Base-by-base conservation (phyloP, 2,888 invertebrate genomes). In the Chrysomela aeneicollis region DNA sequence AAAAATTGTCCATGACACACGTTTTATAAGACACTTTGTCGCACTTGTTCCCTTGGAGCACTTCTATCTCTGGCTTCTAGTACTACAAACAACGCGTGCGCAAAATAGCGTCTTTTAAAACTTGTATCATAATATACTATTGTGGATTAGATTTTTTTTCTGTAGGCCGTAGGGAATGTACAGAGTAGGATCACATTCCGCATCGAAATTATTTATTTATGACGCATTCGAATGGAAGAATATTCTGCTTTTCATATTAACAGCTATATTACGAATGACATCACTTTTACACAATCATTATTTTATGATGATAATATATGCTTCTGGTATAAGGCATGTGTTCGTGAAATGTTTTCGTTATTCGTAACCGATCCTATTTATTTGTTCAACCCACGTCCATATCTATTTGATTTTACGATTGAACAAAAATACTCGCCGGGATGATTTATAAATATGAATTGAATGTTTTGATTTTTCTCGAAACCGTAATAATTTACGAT, bases 301-400 rank as follows among this genome's bases (percentile, higher is more conserved):
- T 35, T 35, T 35, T 10, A 35, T 10, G 32, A 35, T n/a, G n/a
- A n/a, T 15, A 35, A 10, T 15, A 42, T 42, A 42, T 12, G 15
- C n/a, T 42, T 8, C 42, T 42, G 15, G 15, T 42, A 42, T 42
- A 15, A 42, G n/a, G 15, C 42, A 42, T 42, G 42, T 35, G 35
- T 35, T 35, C 35, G 35, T 42, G 42, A 42, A 42, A 42, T 42
- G 42, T 15, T n/a, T 42, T 42, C 42, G 42, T 10, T 42, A 42
- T 15, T 35, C 42, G n/a, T 42, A 42, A 42, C 42, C 42, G n/a
- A 42, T 15, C 9, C 6, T 15, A 42, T n/a, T n/a, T 42, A 42
- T 42, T 42, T 42, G n/a, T 42, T 15, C 42, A 42, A 42, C 42
- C 42, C n/a, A n/a, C n/a, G n/a, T 42, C n/a, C 42, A n/a, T 42